Conservation (phyloP, 2,113 vertebrate species). For the Pangasianodon hypophthalmus region DNA sequence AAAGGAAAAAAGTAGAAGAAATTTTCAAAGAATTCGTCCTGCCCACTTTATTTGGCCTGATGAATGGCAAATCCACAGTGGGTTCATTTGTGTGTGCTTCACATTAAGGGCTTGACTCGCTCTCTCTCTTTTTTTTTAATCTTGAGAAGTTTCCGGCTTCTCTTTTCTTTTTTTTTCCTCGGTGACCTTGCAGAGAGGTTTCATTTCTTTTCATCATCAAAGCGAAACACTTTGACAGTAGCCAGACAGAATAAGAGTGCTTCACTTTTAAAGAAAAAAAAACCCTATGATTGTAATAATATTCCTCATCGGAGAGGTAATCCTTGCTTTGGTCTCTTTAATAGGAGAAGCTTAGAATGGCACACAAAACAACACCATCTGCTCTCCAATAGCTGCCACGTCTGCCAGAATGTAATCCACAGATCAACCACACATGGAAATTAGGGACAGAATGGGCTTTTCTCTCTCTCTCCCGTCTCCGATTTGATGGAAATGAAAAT, state of each 20-base stretch:
- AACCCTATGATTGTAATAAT: slow-evolving; percentile 46
- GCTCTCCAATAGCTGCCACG: slow-evolving; percentile 48
- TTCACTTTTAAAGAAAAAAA: slow-evolving; percentile 27
- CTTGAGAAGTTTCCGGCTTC: slow-evolving; percentile 25
- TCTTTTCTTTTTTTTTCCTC: neutral
- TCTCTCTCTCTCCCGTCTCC: slow-evolving; percentile 23
- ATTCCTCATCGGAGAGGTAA: slow-evolving; percentile 55
- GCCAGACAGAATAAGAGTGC: slow-evolving; percentile 40
- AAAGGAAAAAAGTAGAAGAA: neutral
- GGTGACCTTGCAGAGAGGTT: slow-evolving; percentile 26
- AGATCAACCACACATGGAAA: slow-evolving; percentile 59
- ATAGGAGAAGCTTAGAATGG: slow-evolving; percentile 54
- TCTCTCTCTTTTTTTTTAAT: neutral
- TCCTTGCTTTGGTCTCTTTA: slow-evolving; percentile 59
- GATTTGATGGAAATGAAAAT: slow-evolving; percentile 56
- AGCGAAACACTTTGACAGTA: slow-evolving; percentile 34
- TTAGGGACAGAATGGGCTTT: slow-evolving; percentile 51
- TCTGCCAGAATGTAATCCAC: slow-evolving; percentile 56
- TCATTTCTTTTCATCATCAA: slow-evolving; percentile 37
- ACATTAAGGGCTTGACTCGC: slow-evolving; percentile 13
- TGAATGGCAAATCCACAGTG: slow-evolving; percentile 28
- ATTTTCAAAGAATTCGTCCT: slow-evolving; percentile 30
- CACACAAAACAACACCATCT: slow-evolving; percentile 60
- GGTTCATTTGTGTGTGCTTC: slow-evolving; percentile 22
- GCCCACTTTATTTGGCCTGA: slow-evolving; percentile 21